These are phyloP conservation scores for Hirtodrosophila histrioides DNA, from an alignment of 2,888 invertebrate species.

Conservation along the genomic window DNA sequence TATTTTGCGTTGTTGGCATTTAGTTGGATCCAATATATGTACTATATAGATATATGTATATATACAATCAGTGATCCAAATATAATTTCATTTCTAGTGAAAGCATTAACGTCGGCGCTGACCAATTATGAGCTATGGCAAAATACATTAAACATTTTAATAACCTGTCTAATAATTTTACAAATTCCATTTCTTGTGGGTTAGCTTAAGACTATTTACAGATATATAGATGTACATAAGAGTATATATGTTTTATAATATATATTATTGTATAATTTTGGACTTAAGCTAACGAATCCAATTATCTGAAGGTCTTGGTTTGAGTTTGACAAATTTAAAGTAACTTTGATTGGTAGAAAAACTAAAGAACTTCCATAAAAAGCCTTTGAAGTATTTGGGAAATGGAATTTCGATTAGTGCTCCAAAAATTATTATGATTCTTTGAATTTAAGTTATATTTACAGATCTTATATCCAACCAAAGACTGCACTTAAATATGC, in stretches of 20 bases:
- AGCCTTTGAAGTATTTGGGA: no score
- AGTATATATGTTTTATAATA: no score
- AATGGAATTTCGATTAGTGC: no score
- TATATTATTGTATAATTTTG: background rate
- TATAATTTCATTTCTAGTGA: slow-evolving; percentile 17
- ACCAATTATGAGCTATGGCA: slow-evolving; percentile 9
- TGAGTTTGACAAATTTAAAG: no score
- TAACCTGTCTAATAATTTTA: background rate
- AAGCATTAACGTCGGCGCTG: slow-evolving; percentile 23
- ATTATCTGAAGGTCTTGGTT: no score
- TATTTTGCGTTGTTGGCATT: slow-evolving; percentile 75
- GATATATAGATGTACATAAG: background rate
- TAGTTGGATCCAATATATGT: slow-evolving; percentile 28
- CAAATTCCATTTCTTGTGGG: slow-evolving; percentile 4
- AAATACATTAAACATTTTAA: slow-evolving; percentile 1
- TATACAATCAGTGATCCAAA: slow-evolving; percentile 5
- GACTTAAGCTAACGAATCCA: background rate
- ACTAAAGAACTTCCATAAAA: background rate
- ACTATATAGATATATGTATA: slow-evolving; percentile 18
- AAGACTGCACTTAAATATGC: no score
- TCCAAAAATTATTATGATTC: no score
- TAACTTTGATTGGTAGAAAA: background rate
- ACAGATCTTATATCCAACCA: no score
- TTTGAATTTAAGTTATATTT: no score
- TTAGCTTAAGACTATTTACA: slow-evolving; percentile 26